Evolutionary conservation across 2,888 invertebrate species (phyloP).

Genomic region (Cosmia trapezina): DNA sequence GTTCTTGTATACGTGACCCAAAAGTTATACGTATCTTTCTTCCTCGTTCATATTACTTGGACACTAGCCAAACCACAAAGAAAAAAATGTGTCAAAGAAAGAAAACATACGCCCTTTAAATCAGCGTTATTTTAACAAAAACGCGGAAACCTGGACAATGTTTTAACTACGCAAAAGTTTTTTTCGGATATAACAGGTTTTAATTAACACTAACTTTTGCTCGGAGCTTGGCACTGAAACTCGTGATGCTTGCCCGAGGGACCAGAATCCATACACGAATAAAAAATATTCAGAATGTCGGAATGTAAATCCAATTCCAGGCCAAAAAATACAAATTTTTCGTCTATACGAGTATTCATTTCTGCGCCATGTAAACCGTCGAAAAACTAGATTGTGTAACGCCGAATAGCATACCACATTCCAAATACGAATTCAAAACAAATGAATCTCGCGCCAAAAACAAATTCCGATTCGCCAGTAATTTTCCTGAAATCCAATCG

Average conservation of each 20-base stretch:
- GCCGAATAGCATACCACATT: neutral
- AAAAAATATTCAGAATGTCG: conserved; percentile 32
- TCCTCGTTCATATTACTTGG: conserved; percentile 62
- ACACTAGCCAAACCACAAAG: conserved; percentile 49
- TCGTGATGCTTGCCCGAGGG: neutral
- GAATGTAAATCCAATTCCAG: conserved; percentile 28
- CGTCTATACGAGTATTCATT: conserved; percentile 2
- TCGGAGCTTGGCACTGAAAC: conserved; percentile 14
- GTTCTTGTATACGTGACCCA: conserved; percentile 47
- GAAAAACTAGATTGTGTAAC: neutral
- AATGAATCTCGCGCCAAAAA: conserved; percentile 6
- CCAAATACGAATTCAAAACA: conserved; percentile 6
- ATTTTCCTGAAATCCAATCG: conserved; percentile 42
- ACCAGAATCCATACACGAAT: neutral
- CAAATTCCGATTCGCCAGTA: neutral
- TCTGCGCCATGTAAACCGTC: neutral
- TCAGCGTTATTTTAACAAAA: conserved; percentile 29
- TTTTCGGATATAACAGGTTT: neutral
- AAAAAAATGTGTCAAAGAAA: conserved; percentile 48
- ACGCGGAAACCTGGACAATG: conserved; percentile 1
- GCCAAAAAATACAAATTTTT: conserved; percentile 10
- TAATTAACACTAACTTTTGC: conserved; percentile 29
- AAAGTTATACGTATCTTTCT: conserved; percentile 52
- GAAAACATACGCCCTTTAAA: conserved; percentile 45
- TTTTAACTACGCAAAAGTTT: neutral